Evolutionary conservation across 2,888 invertebrate genomes (phyloP).

Genomic region (Minunthozetes semirufus): DNA sequence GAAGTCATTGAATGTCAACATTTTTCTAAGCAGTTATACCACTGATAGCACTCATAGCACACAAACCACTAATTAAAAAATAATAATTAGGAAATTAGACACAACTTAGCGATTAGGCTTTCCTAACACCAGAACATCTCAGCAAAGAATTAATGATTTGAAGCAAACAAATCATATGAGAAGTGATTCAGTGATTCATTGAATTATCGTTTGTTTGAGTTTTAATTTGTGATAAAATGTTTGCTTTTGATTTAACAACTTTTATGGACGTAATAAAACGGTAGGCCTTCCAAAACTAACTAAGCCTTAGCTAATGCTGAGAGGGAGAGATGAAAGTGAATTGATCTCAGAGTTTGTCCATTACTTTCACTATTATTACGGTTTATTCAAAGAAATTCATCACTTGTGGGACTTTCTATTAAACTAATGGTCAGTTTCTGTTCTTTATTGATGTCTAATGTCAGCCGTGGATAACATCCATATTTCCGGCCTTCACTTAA

Average conservation of each 20-base stretch:
- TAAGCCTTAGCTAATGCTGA: neutral
- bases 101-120: neutral
- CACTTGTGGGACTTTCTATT: constrained; percentile 26
- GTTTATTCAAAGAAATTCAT: constrained; percentile 27
- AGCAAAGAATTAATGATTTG: neutral
- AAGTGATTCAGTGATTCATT: constrained; percentile 7
- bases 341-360: constrained; percentile 16
- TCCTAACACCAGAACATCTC: too few relatives aligned
- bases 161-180: neutral
- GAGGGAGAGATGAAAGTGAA: constrained; percentile 2
- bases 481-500: constrained; percentile 12
- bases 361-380: neutral
- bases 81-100: constrained; percentile 4
- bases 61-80: constrained; percentile 13
- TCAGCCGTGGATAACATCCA: constrained; percentile 15
- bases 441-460: constrained; percentile 26
- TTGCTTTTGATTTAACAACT: constrained; percentile 23
- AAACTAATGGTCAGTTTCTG: constrained; percentile 29
- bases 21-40: constrained; percentile 17
- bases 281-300: neutral
- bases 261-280: constrained; percentile 25
- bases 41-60: too few relatives aligned
- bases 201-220: constrained; percentile 2
- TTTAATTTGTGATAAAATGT: constrained; percentile 29
- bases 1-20: constrained; percentile 26